Conservation (phyloP, 2,888 invertebrate genomes). For the Taenaris catops region DNA sequence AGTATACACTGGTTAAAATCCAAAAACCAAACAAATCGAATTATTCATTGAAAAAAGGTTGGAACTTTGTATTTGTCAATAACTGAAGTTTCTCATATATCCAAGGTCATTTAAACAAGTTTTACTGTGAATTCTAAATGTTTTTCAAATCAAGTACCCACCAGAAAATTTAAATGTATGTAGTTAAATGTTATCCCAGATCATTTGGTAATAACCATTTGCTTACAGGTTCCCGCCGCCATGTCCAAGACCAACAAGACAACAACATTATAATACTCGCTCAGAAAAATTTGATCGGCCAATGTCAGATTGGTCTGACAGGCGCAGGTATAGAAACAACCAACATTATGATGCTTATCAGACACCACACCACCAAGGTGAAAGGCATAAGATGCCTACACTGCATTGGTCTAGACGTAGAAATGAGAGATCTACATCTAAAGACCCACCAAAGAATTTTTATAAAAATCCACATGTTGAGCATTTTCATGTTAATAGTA, state of each 20-base stretch:
- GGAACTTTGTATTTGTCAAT: no score
- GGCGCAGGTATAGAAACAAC: conserved; percentile 38
- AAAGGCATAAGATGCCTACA: conserved; percentile 32
- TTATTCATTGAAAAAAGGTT: no score
- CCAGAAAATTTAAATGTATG: no score
- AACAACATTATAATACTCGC: conserved; percentile 33
- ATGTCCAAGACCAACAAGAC: conserved; percentile 35
- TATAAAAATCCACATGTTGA: conserved; percentile 32
- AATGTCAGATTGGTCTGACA: conserved; percentile 36
- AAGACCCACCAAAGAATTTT: conserved; percentile 26
- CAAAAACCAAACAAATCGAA: no score
- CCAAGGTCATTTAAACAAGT: no score
- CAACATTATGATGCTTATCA: conserved; percentile 34
- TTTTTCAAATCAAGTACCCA: no score
- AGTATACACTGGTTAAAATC: no score
- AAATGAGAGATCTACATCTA: conserved; percentile 26
- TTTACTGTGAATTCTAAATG: no score
- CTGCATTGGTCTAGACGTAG: conserved; percentile 31
- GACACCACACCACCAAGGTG: conserved; percentile 34
- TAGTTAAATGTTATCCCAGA: no score
- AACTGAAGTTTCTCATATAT: no score
- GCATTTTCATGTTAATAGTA: conserved; percentile 41
- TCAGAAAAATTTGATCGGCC: conserved; percentile 31
- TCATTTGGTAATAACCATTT: no score
- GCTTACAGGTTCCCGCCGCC: conserved; percentile 51